phyloP scores from a whole-genome alignment of 1,140 invertebrate species.

The Meloidogyne exigua region DNA sequence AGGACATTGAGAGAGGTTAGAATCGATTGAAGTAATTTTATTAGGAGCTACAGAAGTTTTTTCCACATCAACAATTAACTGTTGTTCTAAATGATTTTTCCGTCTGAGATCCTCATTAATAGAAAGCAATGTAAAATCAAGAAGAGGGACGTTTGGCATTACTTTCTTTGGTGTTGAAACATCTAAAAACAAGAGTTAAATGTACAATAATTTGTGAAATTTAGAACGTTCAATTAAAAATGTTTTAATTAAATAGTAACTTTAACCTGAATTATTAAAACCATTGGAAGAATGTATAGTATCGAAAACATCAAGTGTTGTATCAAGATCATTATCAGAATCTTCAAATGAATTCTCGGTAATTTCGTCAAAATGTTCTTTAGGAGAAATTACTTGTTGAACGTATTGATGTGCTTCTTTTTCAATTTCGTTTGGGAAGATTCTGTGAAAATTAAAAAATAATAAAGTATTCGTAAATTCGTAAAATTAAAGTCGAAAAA shows the following conservation, averaged over 20 bases:
- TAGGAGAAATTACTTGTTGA: background rate
- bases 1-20: background rate
- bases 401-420: background rate
- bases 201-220: background rate
- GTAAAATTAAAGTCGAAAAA: too few species aligned
- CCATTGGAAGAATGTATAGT: background rate
- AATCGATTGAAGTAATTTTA: background rate
- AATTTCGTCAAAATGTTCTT: background rate
- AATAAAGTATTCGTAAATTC: too few species aligned
- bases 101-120: background rate
- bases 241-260: background rate
- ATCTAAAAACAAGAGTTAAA: background rate
- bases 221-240: too few species aligned
- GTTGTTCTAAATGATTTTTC: background rate
- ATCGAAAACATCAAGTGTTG: background rate
- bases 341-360: background rate
- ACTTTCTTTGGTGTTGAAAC: background rate
- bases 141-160: background rate
- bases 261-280: background rate
- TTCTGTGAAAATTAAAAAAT: background rate
- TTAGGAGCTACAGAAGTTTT: too few species aligned
- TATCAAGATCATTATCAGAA: background rate
- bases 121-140: background rate
- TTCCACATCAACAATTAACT: background rate
- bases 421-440: background rate